Evolutionary conservation across 2,797 vertebrate genomes (phyloP).

Genomic region (Crypturellus tataupa): DNA sequence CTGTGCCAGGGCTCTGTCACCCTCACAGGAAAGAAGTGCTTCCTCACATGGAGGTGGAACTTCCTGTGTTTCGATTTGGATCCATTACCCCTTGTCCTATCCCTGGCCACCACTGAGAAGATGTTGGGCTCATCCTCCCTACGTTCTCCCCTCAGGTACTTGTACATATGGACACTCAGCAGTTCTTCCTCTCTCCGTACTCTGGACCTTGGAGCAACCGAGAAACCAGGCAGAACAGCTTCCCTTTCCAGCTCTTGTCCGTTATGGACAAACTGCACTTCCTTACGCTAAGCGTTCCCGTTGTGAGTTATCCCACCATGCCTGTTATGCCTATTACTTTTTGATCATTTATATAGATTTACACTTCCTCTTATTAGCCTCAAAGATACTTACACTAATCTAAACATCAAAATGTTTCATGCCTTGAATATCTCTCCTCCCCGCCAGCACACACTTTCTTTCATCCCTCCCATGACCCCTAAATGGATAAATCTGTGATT

Average conservation of each 20-base stretch:
- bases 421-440: background rate
- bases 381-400: background rate
- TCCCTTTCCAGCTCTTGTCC: background rate
- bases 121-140: no score
- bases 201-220: background rate
- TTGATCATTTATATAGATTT: background rate
- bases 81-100: no score
- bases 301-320: accelerated
- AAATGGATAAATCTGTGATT: background rate
- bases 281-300: background rate
- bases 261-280: background rate
- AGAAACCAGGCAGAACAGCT: background rate
- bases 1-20: no score
- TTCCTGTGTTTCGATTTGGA: no score
- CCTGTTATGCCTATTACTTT: background rate
- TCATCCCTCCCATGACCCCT: background rate
- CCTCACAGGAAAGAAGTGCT: no score
- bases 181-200: background rate
- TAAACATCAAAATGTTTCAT: background rate
- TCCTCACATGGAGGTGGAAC: no score
- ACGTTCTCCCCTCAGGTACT: no score
- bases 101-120: no score
- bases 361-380: background rate
- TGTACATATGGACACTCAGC: background rate
- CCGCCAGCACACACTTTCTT: background rate